A percentile compares a stretch with the other conserved stretches of the same genome.
These are phyloP conservation scores for Seriola aureovittata DNA, from an alignment of 2,113 vertebrate species.

Conservation along the genomic window DNA sequence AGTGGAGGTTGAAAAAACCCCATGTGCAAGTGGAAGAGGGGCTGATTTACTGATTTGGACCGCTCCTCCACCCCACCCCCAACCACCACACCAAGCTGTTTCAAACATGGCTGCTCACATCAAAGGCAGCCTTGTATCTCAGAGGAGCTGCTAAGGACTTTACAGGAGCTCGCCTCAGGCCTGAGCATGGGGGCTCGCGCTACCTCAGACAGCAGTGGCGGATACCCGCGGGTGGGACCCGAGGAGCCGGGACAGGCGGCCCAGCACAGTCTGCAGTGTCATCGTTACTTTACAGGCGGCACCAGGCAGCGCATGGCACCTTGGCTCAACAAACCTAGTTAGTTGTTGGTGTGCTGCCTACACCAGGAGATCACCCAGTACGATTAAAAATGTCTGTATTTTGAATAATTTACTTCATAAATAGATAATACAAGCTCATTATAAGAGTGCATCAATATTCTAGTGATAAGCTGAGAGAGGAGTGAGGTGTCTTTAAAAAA, in stretches of 20 bases:
- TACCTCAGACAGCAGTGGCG: constrained; percentile 66
- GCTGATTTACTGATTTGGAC: constrained; percentile 54
- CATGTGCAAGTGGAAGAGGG: constrained; percentile 33
- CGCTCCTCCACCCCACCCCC: background rate
- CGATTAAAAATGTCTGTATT: constrained; percentile 73
- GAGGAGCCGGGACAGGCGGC: constrained; percentile 45
- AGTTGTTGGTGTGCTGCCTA: constrained; percentile 44
- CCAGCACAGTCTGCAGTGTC: constrained; percentile 38
- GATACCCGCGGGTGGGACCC: constrained; percentile 72
- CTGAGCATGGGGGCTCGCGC: constrained; percentile 56
- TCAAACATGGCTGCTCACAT: constrained; percentile 83
- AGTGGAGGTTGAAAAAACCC: constrained; percentile 13
- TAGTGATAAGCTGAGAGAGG: constrained; percentile 61
- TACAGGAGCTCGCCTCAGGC: constrained; percentile 79
- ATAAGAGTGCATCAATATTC: constrained; percentile 76
- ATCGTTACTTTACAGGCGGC: constrained; percentile 18
- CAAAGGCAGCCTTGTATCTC: constrained; percentile 82
- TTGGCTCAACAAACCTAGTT: constrained; percentile 40
- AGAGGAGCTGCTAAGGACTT: constrained; percentile 83
- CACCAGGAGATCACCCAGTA: constrained; percentile 22
- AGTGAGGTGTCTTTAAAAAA: constrained; percentile 21
- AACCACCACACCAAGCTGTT: constrained; percentile 71
- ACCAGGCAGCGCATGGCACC: constrained; percentile 4
- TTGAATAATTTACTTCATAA: constrained; percentile 82
- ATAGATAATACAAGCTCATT: constrained; percentile 81